These are phyloP conservation scores for Cotesia typhae DNA, from an alignment of 1,140 invertebrate species.

Conservation along the genomic window DNA sequence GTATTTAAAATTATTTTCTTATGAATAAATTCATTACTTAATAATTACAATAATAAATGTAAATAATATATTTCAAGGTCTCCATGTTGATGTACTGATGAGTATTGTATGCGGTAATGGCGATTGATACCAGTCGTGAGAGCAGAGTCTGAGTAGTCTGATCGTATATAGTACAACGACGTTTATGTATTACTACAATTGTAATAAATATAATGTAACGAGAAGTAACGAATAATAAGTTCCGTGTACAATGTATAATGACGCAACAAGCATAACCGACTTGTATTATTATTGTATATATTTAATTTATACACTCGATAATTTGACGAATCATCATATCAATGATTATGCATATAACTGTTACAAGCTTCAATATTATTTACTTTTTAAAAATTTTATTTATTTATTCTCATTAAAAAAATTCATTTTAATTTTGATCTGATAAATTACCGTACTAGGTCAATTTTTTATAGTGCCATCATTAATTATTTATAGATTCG, in stretches of 20 bases:
- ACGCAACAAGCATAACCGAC: constrained; percentile 20
- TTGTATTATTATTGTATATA: background rate
- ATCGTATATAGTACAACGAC: no score
- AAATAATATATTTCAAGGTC: no score
- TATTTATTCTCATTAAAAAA: background rate
- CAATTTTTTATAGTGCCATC: constrained; percentile 2
- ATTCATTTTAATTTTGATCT: background rate
- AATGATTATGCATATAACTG: background rate
- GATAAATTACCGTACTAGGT: constrained; percentile 9
- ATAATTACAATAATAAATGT: constrained; percentile 3
- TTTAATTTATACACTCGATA: constrained; percentile 11
- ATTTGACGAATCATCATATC: constrained; percentile 24
- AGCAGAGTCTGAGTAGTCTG: background rate
- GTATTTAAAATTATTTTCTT: no score
- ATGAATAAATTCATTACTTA: background rate
- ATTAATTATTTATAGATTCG: background rate
- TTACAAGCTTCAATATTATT: background rate
- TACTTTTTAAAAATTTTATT: background rate
- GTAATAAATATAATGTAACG: no score
- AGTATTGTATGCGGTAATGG: background rate
- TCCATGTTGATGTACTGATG: background rate
- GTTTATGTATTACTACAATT: no score
- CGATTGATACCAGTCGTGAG: background rate
- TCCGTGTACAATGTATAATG: constrained; percentile 33
- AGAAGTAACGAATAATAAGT: constrained; percentile 24